These are phyloP conservation scores for Eupithecia centaureata DNA, from an alignment of 2,888 invertebrate species.

Conservation along the genomic window DNA sequence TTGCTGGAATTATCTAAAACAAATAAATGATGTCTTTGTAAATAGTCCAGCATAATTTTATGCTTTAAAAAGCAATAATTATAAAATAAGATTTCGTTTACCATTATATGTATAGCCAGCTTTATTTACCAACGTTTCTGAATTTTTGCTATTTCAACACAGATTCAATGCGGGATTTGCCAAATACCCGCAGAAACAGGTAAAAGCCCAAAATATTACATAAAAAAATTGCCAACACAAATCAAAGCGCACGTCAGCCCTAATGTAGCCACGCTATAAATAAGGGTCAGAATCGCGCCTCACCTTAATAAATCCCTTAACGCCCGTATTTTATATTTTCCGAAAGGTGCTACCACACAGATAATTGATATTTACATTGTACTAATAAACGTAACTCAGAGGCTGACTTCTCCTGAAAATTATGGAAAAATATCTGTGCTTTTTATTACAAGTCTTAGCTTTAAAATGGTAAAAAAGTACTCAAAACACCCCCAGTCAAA, in stretches of 20 bases:
- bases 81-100: no score
- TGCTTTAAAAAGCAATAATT: no score
- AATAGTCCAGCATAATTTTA: no score
- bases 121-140: not conserved
- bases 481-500: not conserved
- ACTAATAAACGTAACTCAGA: constrained; percentile 47
- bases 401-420: constrained; percentile 6
- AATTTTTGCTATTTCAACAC: not conserved
- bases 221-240: constrained; percentile 40
- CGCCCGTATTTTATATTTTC: constrained; percentile 60
- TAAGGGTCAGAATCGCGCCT: constrained; percentile 42
- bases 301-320: constrained; percentile 46
- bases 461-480: not conserved
- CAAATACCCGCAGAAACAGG: constrained; percentile 13
- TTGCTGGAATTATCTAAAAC: no score
- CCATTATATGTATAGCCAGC: not conserved
- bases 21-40: no score
- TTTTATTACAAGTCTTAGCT: not conserved
- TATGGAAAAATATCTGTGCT: not conserved
- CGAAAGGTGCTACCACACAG: constrained; percentile 53
- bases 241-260: constrained; percentile 38
- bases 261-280: constrained; percentile 40
- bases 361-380: constrained; percentile 64
- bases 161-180: not conserved
- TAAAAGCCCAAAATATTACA: constrained; percentile 24